Percentiles rank a stretch among this genome's conserved stretches.
Evolutionary conservation across 2,888 invertebrate genomes (phyloP).

Genomic region (Lithophane semibrunnea): DNA sequence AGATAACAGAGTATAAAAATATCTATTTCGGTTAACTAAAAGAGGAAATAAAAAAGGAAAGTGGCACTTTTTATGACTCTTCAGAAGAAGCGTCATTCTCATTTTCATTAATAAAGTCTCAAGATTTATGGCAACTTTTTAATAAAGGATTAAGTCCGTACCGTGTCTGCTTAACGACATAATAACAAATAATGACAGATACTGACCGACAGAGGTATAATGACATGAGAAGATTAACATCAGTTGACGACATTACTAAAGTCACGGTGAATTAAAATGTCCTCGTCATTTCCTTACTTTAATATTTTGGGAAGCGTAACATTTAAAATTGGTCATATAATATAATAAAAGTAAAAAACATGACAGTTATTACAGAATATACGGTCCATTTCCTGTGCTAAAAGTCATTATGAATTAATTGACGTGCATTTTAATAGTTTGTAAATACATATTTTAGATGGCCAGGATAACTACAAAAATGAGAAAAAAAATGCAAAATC

Average conservation of each 20-base stretch:
- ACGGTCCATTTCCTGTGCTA: slow-evolving; percentile 19
- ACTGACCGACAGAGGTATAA: slow-evolving; percentile 34
- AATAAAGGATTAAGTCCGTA: slow-evolving; percentile 3
- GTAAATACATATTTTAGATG: background rate
- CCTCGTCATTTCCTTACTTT: background rate
- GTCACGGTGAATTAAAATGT: slow-evolving; percentile 25
- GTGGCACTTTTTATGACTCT: too few species aligned
- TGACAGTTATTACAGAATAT: background rate
- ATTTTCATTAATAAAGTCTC: background rate
- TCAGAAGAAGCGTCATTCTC: background rate
- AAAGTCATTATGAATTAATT: slow-evolving; percentile 15
- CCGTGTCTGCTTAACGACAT: slow-evolving; percentile 39
- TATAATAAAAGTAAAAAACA: slow-evolving; percentile 15
- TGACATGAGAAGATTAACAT: slow-evolving; percentile 47
- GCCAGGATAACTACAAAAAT: background rate
- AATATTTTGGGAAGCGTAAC: slow-evolving; percentile 23
- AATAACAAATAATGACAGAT: slow-evolving; percentile 48
- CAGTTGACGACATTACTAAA: background rate
- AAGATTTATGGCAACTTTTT: background rate
- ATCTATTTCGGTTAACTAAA: too few species aligned
- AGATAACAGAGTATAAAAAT: too few species aligned
- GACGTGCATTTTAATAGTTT: slow-evolving; percentile 11
- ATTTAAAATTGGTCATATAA: slow-evolving; percentile 17
- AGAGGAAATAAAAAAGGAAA: too few species aligned
- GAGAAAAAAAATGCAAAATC: background rate